These are phyloP conservation scores for Ramphastos sulfuratus DNA, from an alignment of 2,113 vertebrate genomes.

Conservation along the genomic window DNA sequence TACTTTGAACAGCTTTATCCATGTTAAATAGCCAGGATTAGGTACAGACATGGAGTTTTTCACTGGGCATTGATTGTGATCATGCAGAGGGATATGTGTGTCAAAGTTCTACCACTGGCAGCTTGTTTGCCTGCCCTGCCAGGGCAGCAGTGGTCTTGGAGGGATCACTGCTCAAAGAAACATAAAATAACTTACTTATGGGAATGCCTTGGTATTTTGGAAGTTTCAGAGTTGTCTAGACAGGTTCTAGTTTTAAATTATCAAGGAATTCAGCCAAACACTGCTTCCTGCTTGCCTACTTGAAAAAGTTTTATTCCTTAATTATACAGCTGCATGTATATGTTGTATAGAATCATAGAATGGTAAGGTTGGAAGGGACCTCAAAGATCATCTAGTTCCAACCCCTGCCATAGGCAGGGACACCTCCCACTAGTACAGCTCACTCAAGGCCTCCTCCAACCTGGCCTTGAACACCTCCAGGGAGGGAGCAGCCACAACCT, in stretches of 20 bases:
- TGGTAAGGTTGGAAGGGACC: too few species aligned
- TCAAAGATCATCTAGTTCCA: too few species aligned
- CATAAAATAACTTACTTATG: rapidly evolving
- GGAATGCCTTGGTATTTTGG: background rate
- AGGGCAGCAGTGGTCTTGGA: background rate
- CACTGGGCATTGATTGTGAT: background rate
- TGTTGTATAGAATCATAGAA: too few species aligned
- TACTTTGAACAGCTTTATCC: background rate
- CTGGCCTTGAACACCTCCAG: too few species aligned
- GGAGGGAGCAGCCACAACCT: too few species aligned
- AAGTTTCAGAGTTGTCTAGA: background rate
- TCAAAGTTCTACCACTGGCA: background rate
- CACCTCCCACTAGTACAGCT: too few species aligned
- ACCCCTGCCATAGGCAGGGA: too few species aligned
- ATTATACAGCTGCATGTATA: background rate
- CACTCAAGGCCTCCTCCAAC: too few species aligned
- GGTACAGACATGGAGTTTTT: background rate
- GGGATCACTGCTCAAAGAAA: background rate
- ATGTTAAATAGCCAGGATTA: background rate
- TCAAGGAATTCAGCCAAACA: background rate
- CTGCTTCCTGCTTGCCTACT: background rate
- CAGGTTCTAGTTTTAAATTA: background rate
- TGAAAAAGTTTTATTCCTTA: background rate
- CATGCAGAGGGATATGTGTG: rapidly evolving
- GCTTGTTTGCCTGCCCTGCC: background rate